A percentile compares a stretch with the other conserved stretches of the same genome.
These are phyloP conservation scores for Tamandua tetradactyla DNA, from an alignment of 2,797 vertebrate species.

Conservation along the genomic window DNA sequence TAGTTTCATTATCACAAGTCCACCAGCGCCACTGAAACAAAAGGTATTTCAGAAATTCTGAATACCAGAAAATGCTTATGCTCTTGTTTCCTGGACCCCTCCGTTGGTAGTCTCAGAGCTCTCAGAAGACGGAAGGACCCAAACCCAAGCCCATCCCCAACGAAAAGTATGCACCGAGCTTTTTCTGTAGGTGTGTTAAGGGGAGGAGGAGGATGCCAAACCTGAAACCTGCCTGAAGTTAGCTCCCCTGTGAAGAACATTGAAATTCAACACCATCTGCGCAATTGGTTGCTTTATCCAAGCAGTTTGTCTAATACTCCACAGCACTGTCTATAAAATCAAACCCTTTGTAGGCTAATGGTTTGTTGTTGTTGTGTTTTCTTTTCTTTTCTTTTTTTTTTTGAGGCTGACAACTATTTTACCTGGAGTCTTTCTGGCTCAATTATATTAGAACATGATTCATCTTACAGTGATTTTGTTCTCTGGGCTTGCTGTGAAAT, in stretches of 20 bases:
- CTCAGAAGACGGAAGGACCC: slow-evolving; percentile 56
- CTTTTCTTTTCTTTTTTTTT: slow-evolving; percentile 52
- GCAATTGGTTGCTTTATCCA: slow-evolving; percentile 68
- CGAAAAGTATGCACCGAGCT: slow-evolving; percentile 58
- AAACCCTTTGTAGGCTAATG: slow-evolving; percentile 31
- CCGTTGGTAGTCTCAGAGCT: slow-evolving; percentile 70
- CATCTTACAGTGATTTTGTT: slow-evolving; percentile 55
- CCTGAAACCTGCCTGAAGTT: slow-evolving; percentile 55
- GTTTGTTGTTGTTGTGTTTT: slow-evolving; percentile 19
- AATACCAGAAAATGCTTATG: slow-evolving; percentile 74
- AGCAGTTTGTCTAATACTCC: slow-evolving; percentile 66
- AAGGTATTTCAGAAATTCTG: slow-evolving; percentile 77
- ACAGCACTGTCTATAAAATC: slow-evolving; percentile 58
- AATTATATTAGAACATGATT: slow-evolving; percentile 61
- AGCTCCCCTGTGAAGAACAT: slow-evolving; percentile 63
- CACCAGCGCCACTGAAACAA: slow-evolving; percentile 76
- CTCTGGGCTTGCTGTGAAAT: slow-evolving; percentile 76
- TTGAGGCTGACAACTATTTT: slow-evolving; percentile 68
- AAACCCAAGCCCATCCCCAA: slow-evolving; percentile 62
- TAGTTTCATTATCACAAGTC: slow-evolving; percentile 78
- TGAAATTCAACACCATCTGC: slow-evolving; percentile 65
- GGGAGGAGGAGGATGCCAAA: slow-evolving; percentile 37
- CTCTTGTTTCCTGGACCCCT: slow-evolving; percentile 57
- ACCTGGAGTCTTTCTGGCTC: slow-evolving; percentile 67
- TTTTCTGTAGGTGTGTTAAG: slow-evolving; percentile 28